Percentiles rank a stretch among this genome's conserved stretches.
These are phyloP conservation scores for Rotaria sp. DNA, from an alignment of 2,888 invertebrate genomes.

Conservation along the genomic window DNA sequence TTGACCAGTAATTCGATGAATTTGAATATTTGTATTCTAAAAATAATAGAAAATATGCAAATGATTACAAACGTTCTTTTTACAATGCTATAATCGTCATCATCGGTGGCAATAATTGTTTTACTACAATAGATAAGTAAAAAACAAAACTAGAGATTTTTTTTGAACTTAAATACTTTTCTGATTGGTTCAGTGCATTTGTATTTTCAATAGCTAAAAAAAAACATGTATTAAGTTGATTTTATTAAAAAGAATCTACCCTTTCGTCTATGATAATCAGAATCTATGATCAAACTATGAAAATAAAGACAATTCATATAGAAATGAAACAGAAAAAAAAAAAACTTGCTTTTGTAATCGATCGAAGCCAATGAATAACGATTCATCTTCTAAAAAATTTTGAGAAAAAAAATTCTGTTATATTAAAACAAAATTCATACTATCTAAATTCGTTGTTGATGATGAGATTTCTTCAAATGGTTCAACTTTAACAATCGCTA, in stretches of 20 bases:
- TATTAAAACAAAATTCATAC: background rate
- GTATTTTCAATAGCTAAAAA: background rate
- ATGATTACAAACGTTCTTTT: background rate
- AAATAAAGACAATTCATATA: background rate
- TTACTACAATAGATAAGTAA: background rate
- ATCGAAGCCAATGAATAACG: background rate
- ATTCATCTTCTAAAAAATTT: background rate
- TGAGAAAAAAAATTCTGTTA: background rate
- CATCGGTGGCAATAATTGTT: background rate
- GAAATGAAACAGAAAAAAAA: background rate
- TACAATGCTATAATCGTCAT: background rate
- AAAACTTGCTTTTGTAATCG: background rate
- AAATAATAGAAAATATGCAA: too few species aligned
- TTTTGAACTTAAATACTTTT: background rate
- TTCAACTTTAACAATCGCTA: background rate
- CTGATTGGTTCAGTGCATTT: background rate
- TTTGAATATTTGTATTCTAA: background rate
- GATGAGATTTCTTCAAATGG: background rate
- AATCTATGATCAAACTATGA: background rate
- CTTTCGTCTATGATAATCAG: slow-evolving; percentile 7
- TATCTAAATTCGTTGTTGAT: background rate
- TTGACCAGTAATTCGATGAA: background rate
- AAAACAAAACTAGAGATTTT: background rate
- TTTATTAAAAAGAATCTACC: background rate
- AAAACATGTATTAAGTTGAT: background rate